Conservation (phyloP, 2,113 vertebrate species). For the Ondatra zibethicus region DNA sequence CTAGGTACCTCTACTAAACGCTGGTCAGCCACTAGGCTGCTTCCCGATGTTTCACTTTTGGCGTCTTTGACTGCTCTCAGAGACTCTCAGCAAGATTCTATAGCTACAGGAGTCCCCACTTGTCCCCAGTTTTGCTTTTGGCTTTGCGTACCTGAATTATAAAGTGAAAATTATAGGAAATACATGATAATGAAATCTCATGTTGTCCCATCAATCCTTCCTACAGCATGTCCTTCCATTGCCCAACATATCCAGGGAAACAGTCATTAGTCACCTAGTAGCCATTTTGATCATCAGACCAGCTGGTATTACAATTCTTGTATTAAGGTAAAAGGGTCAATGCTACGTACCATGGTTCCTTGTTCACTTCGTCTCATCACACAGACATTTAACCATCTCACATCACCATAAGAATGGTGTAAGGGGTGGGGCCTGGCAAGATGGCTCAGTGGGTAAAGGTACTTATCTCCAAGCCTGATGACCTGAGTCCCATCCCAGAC, state of each 20-base stretch:
- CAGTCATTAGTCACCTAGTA: not conserved
- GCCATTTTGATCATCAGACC: not conserved
- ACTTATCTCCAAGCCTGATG: too few relatives aligned
- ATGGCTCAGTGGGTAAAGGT: not conserved
- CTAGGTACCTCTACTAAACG: conserved; percentile 10
- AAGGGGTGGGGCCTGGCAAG: not conserved
- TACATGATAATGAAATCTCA: not conserved
- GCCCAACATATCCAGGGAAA: not conserved
- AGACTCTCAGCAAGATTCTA: not conserved
- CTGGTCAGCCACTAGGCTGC: not conserved
- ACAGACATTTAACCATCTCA: too few relatives aligned
- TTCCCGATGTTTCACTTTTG: not conserved
- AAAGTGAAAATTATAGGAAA: not conserved
- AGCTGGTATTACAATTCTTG: not conserved
- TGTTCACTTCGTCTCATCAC: not conserved
- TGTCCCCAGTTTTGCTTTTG: not conserved
- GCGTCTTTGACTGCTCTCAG: conserved; percentile 9
- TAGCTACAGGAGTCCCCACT: not conserved
- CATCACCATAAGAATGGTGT: not conserved
- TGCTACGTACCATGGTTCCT: not conserved
- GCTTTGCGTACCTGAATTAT: not conserved
- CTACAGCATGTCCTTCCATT: not conserved
- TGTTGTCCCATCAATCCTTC: not conserved
- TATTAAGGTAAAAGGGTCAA: too few relatives aligned
- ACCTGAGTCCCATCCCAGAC: too few relatives aligned